Base-by-base conservation (phyloP, 2,113 vertebrate genomes). In the Harpagus bidentatus region DNA sequence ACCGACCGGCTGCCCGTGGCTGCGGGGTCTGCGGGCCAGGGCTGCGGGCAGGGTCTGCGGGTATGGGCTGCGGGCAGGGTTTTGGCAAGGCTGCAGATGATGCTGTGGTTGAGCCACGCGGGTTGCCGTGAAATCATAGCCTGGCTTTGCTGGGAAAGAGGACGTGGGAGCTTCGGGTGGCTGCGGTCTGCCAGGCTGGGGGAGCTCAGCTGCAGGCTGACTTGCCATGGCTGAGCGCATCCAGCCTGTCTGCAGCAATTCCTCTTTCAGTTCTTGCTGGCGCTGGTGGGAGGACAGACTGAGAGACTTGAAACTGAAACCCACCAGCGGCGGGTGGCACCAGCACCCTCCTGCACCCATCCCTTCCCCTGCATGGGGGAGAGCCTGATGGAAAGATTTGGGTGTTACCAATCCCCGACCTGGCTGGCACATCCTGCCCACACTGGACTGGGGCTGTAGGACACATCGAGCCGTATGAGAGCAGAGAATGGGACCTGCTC, bases 401-500 rank as follows among this genome's bases (percentile, higher is more conserved):
- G 6, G 11, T 5, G 10, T 4, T 67, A 8, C 31, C 45, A 26
- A 12, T 19, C n/a, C 66, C 55, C 9, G 1, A 2, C 40, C 45
- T 4, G 29, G 38, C 69, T 7, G 1, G 34, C 36, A 38, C 26
- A 66, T 59, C 38, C 47, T 72, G 72, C 38, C 48, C 32, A 5
- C 1, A 0, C 34, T 13, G 11, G 25, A 2, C 36, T 28, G 70
- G 40, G 38, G 47, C 79, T 7, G 21, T 8, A 10, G 80, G 43
- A 55, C 82, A 38, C 52, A 4, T 1, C 1, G 7, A 83, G 19
- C 62, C 6, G 0, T 3, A 10, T 12, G 55, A 47, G n/a, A 59
- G 38, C n/a, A 2, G 3, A 9, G 14, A 32, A 2, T 0, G 2
- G 15, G 40, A 63, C 53, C 53, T 11, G 19, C 56, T 47, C 32